Evolutionary conservation across 1,140 invertebrate genomes (phyloP).

Genomic region (Battus philenor): DNA sequence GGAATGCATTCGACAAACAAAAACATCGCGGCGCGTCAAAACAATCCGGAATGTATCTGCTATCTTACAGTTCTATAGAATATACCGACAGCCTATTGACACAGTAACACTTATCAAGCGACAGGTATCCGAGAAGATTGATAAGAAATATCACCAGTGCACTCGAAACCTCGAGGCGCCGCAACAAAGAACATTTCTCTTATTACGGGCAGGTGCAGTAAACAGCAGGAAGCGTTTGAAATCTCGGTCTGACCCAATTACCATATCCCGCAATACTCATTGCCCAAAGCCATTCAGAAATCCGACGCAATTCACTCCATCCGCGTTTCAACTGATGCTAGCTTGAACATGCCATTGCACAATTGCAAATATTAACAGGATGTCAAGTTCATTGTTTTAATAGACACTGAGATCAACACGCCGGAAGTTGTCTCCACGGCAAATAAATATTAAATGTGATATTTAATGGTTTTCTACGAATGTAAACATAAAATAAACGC

Average conservation of each 20-base stretch:
- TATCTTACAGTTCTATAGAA: slow-evolving; percentile 37
- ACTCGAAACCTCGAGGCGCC: neutral
- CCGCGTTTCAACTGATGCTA: too few species aligned
- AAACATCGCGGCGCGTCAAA: slow-evolving; percentile 7
- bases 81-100: slow-evolving; percentile 35
- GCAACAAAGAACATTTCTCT: slow-evolving; percentile 19
- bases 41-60: slow-evolving; percentile 1
- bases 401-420: too few species aligned
- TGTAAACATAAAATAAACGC: too few species aligned
- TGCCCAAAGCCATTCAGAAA: slow-evolving; percentile 6
- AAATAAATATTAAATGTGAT: too few species aligned
- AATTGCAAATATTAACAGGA: too few species aligned
- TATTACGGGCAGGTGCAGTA: slow-evolving; percentile 1
- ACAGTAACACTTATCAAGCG: slow-evolving; percentile 29
- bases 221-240: slow-evolving; percentile 7
- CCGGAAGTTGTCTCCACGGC: too few species aligned
- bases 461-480: too few species aligned
- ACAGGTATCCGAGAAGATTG: slow-evolving; percentile 18
- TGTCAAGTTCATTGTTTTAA: too few species aligned
- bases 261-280: slow-evolving; percentile 13
- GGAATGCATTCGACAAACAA: slow-evolving; percentile 27
- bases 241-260: slow-evolving; percentile 9
- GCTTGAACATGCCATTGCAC: too few species aligned
- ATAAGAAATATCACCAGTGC: slow-evolving; percentile 23
- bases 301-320: slow-evolving; percentile 3